Percentiles rank a stretch among this genome's conserved stretches.
These are phyloP conservation scores for Lagocephalus sceleratus DNA, from an alignment of 2,797 vertebrate species.

Conservation along the genomic window DNA sequence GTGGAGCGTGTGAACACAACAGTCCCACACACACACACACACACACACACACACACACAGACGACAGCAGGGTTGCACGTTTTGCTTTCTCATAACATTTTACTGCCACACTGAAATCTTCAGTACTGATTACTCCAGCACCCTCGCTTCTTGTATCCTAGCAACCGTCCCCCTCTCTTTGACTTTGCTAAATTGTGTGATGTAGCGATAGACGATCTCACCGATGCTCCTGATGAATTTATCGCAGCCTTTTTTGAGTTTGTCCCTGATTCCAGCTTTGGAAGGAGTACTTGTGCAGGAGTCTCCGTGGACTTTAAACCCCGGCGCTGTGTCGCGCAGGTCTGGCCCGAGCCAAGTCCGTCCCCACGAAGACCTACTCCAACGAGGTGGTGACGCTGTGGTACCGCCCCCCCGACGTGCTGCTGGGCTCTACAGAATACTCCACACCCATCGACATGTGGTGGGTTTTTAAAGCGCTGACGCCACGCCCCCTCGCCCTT, in stretches of 20 bases:
- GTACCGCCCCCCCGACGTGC: slow-evolving; percentile 93
- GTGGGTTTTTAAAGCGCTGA: slow-evolving; percentile 69
- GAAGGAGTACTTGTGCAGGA: too few relatives aligned
- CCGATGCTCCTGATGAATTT: too few relatives aligned
- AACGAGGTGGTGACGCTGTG: slow-evolving; percentile 97
- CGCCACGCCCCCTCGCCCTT: too few relatives aligned
- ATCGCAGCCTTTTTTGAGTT: too few relatives aligned
- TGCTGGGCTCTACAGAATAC: slow-evolving; percentile 93
- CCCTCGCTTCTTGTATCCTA: slow-evolving; percentile 59
- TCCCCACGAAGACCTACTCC: slow-evolving; percentile 91
- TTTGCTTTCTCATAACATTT: slow-evolving; percentile 35
- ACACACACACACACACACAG: not conserved
- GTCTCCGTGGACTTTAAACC: too few relatives aligned
- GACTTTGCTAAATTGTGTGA: slow-evolving; percentile 9
- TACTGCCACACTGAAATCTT: slow-evolving; percentile 33
- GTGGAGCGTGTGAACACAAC: too few relatives aligned
- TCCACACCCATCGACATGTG: slow-evolving; percentile 97
- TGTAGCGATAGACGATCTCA: not conserved
- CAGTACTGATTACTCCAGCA: slow-evolving; percentile 43
- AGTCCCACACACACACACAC: not conserved
- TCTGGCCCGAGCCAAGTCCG: slow-evolving; percentile 65
- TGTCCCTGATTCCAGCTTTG: too few relatives aligned
- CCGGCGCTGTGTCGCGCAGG: slow-evolving; percentile 23
- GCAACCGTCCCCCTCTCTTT: slow-evolving; percentile 52
- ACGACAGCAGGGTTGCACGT: not conserved